phyloP scores from a whole-genome alignment of 2,797 vertebrate genomes.

The Rallus crepitans region DNA sequence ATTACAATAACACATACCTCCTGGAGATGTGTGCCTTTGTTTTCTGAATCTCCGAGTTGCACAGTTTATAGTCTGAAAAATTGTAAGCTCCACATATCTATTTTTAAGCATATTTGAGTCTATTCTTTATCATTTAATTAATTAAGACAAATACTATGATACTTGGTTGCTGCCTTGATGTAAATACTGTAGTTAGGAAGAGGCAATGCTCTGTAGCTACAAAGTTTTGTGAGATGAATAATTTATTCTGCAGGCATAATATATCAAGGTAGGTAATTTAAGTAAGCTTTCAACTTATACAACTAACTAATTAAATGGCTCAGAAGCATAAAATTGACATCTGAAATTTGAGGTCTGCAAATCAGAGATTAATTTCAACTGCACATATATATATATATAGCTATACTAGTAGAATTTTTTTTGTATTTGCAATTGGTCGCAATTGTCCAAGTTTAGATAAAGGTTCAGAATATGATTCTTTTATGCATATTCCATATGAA shows the following conservation, averaged over 20 bases:
- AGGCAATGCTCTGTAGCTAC: slow-evolving; percentile 43
- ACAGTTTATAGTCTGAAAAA: slow-evolving; percentile 89
- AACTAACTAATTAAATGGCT: slow-evolving; percentile 67
- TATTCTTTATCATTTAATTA: slow-evolving; percentile 43
- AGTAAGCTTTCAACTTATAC: slow-evolving; percentile 72
- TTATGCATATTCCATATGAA: neutral
- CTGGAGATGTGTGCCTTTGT: slow-evolving; percentile 74
- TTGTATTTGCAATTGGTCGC: neutral
- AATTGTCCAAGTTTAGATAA: neutral
- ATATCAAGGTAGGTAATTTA: slow-evolving; percentile 82
- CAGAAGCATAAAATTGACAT: slow-evolving; percentile 22
- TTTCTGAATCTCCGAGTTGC: slow-evolving; percentile 80
- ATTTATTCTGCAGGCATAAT: slow-evolving; percentile 85
- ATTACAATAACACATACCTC: slow-evolving; percentile 58
- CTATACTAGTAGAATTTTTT: neutral
- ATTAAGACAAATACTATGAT: slow-evolving; percentile 17
- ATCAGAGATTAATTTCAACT: slow-evolving; percentile 36
- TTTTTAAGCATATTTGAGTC: slow-evolving; percentile 85
- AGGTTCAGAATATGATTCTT: neutral
- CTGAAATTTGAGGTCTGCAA: slow-evolving; percentile 30
- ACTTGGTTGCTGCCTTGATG: slow-evolving; percentile 39
- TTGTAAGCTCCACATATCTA: slow-evolving; percentile 87
- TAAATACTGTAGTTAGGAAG: slow-evolving; percentile 50
- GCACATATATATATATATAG: neutral
- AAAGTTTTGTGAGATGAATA: slow-evolving; percentile 85